phyloP scores from a whole-genome alignment of 2,797 vertebrate genomes.

The Mormyrops attenuatus region DNA sequence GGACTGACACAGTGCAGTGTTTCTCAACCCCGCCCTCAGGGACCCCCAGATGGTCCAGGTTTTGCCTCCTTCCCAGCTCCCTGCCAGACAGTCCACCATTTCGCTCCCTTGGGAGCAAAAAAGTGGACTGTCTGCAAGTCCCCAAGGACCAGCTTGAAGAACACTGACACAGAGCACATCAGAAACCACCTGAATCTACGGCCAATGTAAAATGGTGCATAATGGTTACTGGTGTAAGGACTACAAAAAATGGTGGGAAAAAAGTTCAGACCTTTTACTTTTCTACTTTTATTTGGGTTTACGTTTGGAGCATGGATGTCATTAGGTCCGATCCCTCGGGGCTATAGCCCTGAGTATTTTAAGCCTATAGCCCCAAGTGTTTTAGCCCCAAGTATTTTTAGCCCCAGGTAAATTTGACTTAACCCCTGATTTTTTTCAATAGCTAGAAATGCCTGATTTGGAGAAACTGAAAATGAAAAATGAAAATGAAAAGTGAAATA shows the following conservation, averaged over 20 bases:
- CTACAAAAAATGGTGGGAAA: background rate
- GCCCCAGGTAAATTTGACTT: no score
- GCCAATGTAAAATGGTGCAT: background rate
- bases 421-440: no score
- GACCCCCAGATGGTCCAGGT: background rate
- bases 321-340: no score
- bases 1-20: background rate
- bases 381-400: no score
- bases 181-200: background rate
- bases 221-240: background rate
- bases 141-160: background rate
- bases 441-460: background rate
- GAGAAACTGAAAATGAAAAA: background rate
- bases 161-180: background rate
- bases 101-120: background rate
- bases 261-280: background rate
- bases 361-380: no score
- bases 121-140: background rate
- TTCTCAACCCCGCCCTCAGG: background rate
- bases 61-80: background rate
- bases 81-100: background rate
- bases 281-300: background rate
- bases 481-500: background rate
- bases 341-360: no score
- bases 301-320: background rate